Percentiles rank a stretch among this genome's conserved stretches.
Evolutionary conservation across 2,888 invertebrate species (phyloP).

Genomic region (Eupithecia pulchellata): DNA sequence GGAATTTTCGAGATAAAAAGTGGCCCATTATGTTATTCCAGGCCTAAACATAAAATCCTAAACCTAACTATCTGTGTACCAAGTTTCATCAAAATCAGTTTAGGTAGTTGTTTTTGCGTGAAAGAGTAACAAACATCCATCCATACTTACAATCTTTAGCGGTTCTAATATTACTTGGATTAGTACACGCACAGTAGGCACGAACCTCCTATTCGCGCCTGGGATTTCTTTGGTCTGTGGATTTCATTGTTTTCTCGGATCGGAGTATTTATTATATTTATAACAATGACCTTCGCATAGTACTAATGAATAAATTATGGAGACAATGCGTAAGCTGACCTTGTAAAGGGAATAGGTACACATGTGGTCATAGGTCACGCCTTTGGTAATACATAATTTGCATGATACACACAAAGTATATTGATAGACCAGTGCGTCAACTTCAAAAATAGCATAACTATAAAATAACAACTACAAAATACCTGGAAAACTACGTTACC

Average conservation of each 20-base stretch:
- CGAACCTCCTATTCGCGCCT: neutral
- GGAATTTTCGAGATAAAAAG: too few species aligned
- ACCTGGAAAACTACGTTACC: neutral
- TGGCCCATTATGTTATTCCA: too few species aligned
- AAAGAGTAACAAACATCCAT: too few species aligned
- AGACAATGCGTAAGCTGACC: slow-evolving; percentile 3
- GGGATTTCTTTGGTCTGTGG: neutral
- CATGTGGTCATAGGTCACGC: slow-evolving; percentile 3
- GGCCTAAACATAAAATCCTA: too few species aligned
- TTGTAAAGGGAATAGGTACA: slow-evolving; percentile 7
- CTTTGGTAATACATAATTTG: slow-evolving; percentile 9
- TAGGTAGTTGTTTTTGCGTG: too few species aligned
- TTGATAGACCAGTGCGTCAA: neutral
- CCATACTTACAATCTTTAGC: too few species aligned
- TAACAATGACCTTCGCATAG: neutral
- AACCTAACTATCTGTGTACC: too few species aligned
- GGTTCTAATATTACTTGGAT: too few species aligned
- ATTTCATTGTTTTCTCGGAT: slow-evolving; percentile 12
- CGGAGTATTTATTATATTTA: too few species aligned
- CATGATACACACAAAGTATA: neutral
- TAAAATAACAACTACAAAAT: neutral
- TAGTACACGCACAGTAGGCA: too few species aligned
- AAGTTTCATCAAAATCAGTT: too few species aligned
- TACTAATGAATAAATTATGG: slow-evolving; percentile 2
- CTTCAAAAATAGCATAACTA: neutral